Percentiles rank a stretch among this genome's conserved stretches.
Conservation (phyloP, 2,113 vertebrate species). For the Ascaphus truei region DNA sequence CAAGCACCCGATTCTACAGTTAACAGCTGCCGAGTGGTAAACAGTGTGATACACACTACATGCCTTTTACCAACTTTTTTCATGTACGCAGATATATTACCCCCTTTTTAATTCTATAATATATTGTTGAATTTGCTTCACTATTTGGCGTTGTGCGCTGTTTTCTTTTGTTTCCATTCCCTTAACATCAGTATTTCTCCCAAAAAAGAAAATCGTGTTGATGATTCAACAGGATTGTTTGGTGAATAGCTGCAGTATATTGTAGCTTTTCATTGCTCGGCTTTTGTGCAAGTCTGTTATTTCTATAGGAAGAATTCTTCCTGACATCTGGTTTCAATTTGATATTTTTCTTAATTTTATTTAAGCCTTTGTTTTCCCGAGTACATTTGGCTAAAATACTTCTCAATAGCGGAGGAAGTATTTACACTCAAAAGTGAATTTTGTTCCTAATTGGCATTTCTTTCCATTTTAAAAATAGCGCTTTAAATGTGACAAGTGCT, state of each 20-base stretch:
- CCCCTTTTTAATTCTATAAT: too few relatives aligned
- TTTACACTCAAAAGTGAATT: conserved; percentile 21
- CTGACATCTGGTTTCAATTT: conserved; percentile 28
- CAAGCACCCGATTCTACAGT: too few relatives aligned
- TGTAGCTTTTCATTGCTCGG: too few relatives aligned
- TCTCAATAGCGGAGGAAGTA: conserved; percentile 21
- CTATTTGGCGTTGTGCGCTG: too few relatives aligned
- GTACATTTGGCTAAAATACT: conserved; percentile 26
- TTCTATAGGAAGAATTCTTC: conserved; percentile 5
- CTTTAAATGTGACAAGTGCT: not conserved
- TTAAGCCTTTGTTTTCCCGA: conserved; percentile 23
- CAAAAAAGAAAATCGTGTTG: not conserved
- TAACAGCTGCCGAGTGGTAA: too few relatives aligned
- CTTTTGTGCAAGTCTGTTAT: not conserved
- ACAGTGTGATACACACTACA: too few relatives aligned
- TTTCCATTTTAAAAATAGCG: not conserved
- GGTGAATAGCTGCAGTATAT: too few relatives aligned
- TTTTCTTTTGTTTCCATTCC: too few relatives aligned
- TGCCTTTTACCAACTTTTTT: too few relatives aligned
- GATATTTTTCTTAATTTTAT: too few relatives aligned
- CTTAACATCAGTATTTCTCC: not conserved
- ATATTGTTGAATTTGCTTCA: too few relatives aligned
- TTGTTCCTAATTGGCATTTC: conserved; percentile 14
- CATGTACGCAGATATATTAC: too few relatives aligned
- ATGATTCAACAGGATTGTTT: conserved; percentile 3